Conservation (phyloP, 2,113 vertebrate genomes). For the Chauna torquata region DNA sequence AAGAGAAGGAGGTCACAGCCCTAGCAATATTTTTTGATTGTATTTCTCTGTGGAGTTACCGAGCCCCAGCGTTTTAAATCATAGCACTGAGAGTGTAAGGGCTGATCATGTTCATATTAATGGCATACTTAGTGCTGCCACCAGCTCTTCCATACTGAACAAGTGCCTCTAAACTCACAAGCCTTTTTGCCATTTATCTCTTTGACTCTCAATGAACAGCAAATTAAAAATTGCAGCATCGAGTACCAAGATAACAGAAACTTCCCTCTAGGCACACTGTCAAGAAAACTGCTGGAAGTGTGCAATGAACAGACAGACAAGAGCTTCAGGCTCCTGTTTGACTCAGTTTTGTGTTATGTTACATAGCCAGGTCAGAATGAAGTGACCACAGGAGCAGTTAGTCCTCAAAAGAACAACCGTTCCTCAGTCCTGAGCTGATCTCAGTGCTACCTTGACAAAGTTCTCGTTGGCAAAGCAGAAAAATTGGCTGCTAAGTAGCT, state of each 20-base stretch:
- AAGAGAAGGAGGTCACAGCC: background rate
- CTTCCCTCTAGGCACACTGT: background rate
- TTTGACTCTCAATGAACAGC: background rate
- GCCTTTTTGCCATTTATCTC: background rate
- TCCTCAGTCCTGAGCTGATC: background rate
- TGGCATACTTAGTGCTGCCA: background rate
- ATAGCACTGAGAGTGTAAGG: background rate
- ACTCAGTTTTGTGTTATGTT: background rate
- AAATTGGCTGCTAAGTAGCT: background rate
- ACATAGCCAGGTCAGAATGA: background rate
- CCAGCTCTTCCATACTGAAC: background rate
- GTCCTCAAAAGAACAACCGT: background rate
- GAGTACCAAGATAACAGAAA: background rate
- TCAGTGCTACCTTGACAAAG: background rate
- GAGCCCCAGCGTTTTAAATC: constrained; percentile 28
- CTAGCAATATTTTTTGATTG: background rate
- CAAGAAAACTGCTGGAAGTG: background rate
- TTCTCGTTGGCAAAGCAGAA: constrained; percentile 3
- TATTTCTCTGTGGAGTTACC: background rate
- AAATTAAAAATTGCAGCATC: background rate
- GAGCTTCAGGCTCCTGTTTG: background rate
- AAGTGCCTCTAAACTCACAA: background rate
- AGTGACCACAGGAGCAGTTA: background rate
- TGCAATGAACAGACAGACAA: background rate
- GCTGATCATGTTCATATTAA: constrained; percentile 35